Percentiles rank a stretch among this genome's conserved stretches.
Conservation (phyloP, 2,113 vertebrate genomes). For the Pedetes capensis region DNA sequence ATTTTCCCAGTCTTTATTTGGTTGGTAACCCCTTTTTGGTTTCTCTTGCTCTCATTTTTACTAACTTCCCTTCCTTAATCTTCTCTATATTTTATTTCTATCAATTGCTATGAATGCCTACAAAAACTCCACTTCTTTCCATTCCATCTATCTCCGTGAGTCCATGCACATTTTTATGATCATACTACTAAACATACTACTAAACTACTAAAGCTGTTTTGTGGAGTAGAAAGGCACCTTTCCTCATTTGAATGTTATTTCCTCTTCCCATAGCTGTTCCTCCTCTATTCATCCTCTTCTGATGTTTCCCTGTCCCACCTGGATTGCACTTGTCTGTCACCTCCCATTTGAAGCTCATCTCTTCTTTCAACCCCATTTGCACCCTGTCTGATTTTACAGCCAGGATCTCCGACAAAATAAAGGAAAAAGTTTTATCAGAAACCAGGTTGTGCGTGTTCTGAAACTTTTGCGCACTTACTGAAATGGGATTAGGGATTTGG, state of each 20-base stretch:
- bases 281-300: not conserved
- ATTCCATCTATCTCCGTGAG: constrained; percentile 30
- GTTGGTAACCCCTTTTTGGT: not conserved
- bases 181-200: constrained; percentile 35
- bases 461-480: constrained; percentile 55
- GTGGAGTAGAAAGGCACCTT: not conserved
- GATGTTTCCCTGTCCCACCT: not conserved
- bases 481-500: constrained; percentile 11
- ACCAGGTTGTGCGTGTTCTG: constrained; percentile 17
- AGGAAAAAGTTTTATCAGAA: constrained; percentile 8
- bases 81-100: constrained; percentile 62
- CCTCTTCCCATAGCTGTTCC: not conserved
- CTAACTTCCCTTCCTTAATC: constrained; percentile 51
- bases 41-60: not conserved
- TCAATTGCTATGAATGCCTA: constrained; percentile 41
- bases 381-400: constrained; percentile 11
- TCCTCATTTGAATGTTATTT: constrained; percentile 38
- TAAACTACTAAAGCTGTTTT: not conserved
- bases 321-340: not conserved
- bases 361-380: not conserved
- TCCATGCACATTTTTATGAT: constrained; percentile 63
- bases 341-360: constrained; percentile 39
- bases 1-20: not conserved
- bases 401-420: not conserved
- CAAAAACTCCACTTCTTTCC: constrained; percentile 55